These are phyloP conservation scores for Blastobasis lacticolella DNA, from an alignment of 2,888 invertebrate species.

Conservation along the genomic window DNA sequence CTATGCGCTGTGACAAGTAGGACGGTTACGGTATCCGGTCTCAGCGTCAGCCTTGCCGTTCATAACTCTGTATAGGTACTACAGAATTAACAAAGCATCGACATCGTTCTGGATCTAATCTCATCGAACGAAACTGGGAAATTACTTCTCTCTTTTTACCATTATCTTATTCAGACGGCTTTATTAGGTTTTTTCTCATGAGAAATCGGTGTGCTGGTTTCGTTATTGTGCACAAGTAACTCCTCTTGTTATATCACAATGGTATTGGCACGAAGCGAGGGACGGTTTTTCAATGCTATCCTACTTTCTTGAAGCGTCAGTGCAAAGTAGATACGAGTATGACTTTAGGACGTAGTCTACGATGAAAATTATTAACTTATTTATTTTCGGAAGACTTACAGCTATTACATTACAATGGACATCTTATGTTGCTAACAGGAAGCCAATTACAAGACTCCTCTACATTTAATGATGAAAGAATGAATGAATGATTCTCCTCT, in stretches of 20 bases:
- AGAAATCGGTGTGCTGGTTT: conserved; percentile 47
- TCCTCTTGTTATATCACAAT: conserved; percentile 8
- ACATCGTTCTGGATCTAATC: conserved; percentile 45
- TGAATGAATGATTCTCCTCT: too few relatives aligned
- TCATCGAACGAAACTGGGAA: conserved; percentile 56
- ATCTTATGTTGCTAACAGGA: too few relatives aligned
- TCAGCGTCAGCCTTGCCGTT: conserved; percentile 24
- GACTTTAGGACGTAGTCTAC: too few relatives aligned
- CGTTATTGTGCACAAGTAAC: conserved; percentile 28
- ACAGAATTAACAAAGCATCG: conserved; percentile 44
- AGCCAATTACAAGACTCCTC: too few relatives aligned
- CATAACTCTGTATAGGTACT: conserved; percentile 25
- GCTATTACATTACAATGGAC: too few relatives aligned
- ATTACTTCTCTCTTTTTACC: conserved; percentile 43
- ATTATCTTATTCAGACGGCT: conserved; percentile 41
- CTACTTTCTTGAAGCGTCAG: too few relatives aligned
- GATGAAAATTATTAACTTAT: too few relatives aligned
- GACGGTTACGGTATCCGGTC: conserved; percentile 39
- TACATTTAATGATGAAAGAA: too few relatives aligned
- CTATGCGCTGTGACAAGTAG: conserved; percentile 33
- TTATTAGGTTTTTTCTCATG: conserved; percentile 43
- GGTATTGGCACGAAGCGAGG: background rate
- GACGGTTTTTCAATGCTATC: too few relatives aligned
- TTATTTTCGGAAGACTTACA: too few relatives aligned
- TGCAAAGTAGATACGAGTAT: too few relatives aligned